phyloP scores from a whole-genome alignment of 2,113 vertebrate genomes.

The Prinia subflava region DNA sequence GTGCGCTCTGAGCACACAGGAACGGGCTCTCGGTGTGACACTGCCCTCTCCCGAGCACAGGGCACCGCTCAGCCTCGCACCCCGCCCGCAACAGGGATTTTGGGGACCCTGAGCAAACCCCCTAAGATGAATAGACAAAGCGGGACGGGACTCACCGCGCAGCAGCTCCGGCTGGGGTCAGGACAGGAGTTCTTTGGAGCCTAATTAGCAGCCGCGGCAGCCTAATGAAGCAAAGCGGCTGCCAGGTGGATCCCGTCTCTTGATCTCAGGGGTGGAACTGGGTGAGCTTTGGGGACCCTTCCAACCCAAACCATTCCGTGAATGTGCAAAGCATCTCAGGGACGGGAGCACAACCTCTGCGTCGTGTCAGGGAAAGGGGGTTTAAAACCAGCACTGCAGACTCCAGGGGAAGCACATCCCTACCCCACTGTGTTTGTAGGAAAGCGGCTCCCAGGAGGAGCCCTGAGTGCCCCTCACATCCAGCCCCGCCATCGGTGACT shows the following conservation, averaged over 20 bases:
- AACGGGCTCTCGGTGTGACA: background rate
- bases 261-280: background rate
- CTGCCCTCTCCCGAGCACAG: slow-evolving; percentile 52
- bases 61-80: background rate
- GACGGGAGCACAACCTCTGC: fast-evolving
- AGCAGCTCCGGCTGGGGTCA: fast-evolving
- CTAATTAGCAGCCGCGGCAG: background rate
- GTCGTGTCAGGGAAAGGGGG: background rate
- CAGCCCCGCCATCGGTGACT: background rate
- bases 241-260: background rate
- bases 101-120: background rate
- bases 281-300: too few relatives aligned
- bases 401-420: background rate
- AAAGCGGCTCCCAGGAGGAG: background rate
- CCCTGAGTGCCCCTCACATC: fast-evolving
- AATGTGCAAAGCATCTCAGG: background rate
- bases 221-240: background rate
- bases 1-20: fast-evolving
- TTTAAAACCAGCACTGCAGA: fast-evolving
- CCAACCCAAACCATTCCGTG: background rate
- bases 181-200: fast-evolving
- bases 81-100: fast-evolving
- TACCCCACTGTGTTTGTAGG: fast-evolving
- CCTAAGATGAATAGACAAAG: fast-evolving
- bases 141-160: background rate